Conservation (phyloP, 1,140 invertebrate species). For the Druon quercuslanigerum region DNA sequence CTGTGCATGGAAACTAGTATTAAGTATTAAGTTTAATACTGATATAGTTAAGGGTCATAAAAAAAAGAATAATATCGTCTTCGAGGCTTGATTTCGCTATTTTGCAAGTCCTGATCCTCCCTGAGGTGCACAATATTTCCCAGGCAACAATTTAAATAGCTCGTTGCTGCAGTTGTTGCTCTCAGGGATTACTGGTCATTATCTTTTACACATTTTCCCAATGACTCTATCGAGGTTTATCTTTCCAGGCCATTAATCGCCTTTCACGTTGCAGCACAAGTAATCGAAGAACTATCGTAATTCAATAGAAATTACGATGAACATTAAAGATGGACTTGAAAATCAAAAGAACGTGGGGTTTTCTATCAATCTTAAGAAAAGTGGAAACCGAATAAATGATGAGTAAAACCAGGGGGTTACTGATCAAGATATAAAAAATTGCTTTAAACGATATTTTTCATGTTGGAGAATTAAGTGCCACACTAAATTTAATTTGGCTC, state of each 20-base stretch:
- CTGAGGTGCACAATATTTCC: constrained; percentile 43
- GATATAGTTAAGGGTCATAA: background rate
- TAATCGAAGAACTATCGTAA: background rate
- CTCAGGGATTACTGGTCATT: constrained; percentile 54
- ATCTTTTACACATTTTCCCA: constrained; percentile 57
- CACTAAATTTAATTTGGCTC: too few species aligned
- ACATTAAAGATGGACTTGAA: background rate
- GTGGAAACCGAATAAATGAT: background rate
- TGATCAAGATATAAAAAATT: too few species aligned
- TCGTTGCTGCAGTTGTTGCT: constrained; percentile 46
- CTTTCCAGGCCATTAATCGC: constrained; percentile 40
- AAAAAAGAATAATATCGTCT: background rate
- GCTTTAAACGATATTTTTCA: too few species aligned
- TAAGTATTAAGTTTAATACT: background rate
- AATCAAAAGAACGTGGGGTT: background rate
- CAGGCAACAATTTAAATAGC: constrained; percentile 54
- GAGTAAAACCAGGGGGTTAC: too few species aligned
- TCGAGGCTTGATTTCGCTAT: constrained; percentile 40
- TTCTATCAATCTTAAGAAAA: background rate
- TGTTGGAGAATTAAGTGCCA: too few species aligned
- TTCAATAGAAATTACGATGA: background rate
- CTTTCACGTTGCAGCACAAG: background rate
- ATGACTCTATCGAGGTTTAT: constrained; percentile 55
- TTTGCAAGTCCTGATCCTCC: constrained; percentile 49
- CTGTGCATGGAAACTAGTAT: background rate